Evolutionary conservation across 2,113 vertebrate genomes (phyloP).

Genomic region (Sylvietta virens): DNA sequence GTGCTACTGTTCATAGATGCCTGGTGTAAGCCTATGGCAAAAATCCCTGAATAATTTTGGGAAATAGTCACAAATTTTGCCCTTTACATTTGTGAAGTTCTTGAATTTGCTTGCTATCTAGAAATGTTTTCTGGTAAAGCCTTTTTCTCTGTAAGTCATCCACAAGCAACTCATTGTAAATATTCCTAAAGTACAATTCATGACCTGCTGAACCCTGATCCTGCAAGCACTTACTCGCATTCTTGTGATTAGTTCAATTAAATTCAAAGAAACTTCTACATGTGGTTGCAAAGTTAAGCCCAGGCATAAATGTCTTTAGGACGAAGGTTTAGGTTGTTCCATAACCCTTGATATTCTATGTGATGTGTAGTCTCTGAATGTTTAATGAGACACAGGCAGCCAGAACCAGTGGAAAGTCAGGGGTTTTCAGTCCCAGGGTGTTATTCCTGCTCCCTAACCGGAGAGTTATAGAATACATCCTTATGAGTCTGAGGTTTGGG

Average conservation of each 20-base stretch:
- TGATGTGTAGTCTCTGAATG: background rate
- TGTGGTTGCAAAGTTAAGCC: slow-evolving; percentile 26
- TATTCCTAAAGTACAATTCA: background rate
- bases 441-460: background rate
- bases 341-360: background rate
- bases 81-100: background rate
- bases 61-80: background rate
- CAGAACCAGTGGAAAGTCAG: background rate
- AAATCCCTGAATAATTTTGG: background rate
- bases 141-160: background rate
- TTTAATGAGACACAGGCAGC: background rate
- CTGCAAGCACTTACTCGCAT: background rate
- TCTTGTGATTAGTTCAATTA: slow-evolving; percentile 21
- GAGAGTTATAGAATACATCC: background rate
- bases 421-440: background rate
- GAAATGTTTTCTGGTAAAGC: background rate
- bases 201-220: background rate
- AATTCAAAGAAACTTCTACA: slow-evolving; percentile 18
- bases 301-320: background rate
- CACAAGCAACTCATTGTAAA: background rate
- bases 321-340: background rate
- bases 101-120: background rate
- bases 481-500: background rate
- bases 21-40: background rate
- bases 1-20: background rate